Percentiles rank a stretch among this genome's conserved stretches.
Evolutionary conservation across 2,888 invertebrate genomes (phyloP).

Genomic region (Lumbricus terrestris): DNA sequence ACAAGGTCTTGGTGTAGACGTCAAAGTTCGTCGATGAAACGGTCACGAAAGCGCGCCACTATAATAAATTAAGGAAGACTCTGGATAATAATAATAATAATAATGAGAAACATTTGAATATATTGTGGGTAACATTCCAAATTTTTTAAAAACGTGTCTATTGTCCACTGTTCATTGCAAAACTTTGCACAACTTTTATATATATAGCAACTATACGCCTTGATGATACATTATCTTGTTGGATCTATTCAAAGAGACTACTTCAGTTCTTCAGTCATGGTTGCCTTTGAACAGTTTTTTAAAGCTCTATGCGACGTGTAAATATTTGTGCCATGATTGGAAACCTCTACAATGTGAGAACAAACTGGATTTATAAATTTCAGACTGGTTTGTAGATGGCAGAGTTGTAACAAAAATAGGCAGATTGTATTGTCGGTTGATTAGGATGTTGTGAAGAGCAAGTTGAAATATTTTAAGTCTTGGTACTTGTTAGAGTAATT

Average conservation of each 20-base stretch:
- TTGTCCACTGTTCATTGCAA: too few species aligned
- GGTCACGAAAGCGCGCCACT: conserved; percentile 59
- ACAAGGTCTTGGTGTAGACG: conserved; percentile 23
- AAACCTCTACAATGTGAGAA: too few species aligned
- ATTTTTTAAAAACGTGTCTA: neutral
- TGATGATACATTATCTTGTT: neutral
- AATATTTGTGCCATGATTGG: too few species aligned
- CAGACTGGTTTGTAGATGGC: neutral
- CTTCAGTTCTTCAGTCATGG: neutral
- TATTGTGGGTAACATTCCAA: neutral
- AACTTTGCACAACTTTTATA: neutral
- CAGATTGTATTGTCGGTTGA: too few species aligned
- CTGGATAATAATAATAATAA: neutral
- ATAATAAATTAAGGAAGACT: conserved; percentile 57
- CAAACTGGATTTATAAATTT: neutral
- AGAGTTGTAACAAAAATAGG: neutral
- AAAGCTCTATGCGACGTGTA: neutral
- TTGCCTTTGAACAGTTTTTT: neutral
- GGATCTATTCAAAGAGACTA: neutral
- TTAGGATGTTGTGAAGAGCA: too few species aligned
- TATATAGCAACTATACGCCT: neutral
- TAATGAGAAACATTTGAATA: neutral
- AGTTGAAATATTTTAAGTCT: too few species aligned
- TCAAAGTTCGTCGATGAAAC: neutral
- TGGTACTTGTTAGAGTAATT: too few species aligned